phyloP scores from a whole-genome alignment of 2,113 vertebrate species.

The Gymnogyps californianus region DNA sequence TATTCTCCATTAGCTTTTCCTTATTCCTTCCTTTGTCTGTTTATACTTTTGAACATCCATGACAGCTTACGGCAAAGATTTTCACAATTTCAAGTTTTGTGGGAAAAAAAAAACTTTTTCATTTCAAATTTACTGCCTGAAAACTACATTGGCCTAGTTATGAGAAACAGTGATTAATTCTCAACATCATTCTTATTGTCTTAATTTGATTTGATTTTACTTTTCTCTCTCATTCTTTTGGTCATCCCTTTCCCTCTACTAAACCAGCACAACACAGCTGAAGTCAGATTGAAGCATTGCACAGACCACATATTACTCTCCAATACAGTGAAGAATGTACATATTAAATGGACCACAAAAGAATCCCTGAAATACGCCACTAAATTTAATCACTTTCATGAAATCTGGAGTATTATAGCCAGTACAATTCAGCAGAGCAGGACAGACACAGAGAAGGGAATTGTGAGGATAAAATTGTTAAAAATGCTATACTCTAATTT shows the following conservation, averaged over 20 bases:
- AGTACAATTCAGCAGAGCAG: neutral
- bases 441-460: neutral
- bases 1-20: neutral
- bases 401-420: neutral
- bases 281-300: neutral
- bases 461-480: neutral
- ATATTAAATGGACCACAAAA: neutral
- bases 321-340: neutral
- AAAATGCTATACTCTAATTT: neutral
- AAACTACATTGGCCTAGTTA: neutral
- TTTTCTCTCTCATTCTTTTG: neutral
- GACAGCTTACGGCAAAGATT: neutral
- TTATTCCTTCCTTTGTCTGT: neutral
- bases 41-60: neutral
- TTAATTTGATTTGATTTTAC: neutral
- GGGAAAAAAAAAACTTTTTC: neutral
- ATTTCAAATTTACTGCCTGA: neutral
- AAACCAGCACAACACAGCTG: neutral
- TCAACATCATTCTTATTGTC: neutral
- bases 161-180: neutral
- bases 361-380: neutral
- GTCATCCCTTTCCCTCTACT: neutral
- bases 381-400: neutral
- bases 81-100: neutral
- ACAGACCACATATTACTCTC: neutral